A percentile compares a stretch with the other conserved stretches of the same genome.
phyloP scores from a whole-genome alignment of 2,113 vertebrate species.

The Sapayoa aenigma region DNA sequence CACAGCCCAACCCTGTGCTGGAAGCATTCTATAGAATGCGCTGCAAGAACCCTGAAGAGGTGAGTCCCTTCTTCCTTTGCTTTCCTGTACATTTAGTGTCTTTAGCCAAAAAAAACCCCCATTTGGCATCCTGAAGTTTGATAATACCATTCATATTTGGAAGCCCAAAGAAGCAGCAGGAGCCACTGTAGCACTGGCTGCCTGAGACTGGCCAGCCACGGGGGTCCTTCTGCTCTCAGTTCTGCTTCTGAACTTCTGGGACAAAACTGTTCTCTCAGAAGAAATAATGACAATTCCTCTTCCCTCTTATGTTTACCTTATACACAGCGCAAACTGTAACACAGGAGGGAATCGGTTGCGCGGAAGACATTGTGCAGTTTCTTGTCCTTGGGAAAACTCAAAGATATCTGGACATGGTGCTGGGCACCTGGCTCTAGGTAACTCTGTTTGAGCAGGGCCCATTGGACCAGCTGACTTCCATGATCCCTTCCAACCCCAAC shows the following conservation, averaged over 20 bases:
- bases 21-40: constrained; percentile 77
- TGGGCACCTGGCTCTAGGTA: not conserved
- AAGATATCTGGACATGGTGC: not conserved
- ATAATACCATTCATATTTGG: not conserved
- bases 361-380: not conserved
- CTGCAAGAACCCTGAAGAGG: constrained; percentile 73
- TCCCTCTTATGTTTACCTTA: not conserved
- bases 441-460: not conserved
- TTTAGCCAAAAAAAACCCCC: not conserved
- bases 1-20: constrained; percentile 69
- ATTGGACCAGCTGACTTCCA: not conserved
- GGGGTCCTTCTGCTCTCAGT: not conserved
- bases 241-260: not conserved
- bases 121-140: not conserved
- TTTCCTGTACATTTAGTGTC: not conserved
- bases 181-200: not conserved
- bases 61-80: constrained; percentile 4
- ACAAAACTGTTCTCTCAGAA: not conserved
- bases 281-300: not conserved
- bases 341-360: not conserved
- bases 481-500: not conserved
- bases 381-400: not conserved
- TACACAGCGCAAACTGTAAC: not conserved
- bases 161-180: not conserved
- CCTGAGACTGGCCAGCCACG: not conserved